Conservation (phyloP, 2,888 invertebrate species). For the Heliconius aoede region DNA sequence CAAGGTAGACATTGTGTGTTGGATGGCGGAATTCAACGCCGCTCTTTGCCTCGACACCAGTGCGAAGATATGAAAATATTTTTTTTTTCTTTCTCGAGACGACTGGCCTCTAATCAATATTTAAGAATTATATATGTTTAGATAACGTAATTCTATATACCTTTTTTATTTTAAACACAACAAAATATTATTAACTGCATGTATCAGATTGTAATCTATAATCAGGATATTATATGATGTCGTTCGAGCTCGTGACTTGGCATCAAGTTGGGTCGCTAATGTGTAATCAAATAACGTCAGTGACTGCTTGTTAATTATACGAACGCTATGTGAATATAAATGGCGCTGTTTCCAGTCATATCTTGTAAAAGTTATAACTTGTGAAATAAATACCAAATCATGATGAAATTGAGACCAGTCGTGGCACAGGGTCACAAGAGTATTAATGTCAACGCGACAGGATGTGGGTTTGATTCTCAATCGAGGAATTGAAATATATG, state of each 20-base stretch:
- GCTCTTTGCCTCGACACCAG: no score
- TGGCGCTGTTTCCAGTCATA: conserved; percentile 63
- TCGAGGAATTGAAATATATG: no score
- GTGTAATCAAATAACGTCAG: conserved; percentile 74
- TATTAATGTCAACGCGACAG: no score
- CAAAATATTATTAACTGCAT: conserved; percentile 17
- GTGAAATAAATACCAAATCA: background rate
- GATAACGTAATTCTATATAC: background rate
- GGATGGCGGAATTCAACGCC: no score
- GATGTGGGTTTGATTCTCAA: no score
- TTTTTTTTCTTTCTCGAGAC: no score
- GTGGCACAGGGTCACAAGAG: no score
- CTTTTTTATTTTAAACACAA: background rate
- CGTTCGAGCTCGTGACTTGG: conserved; percentile 73
- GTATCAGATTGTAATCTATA: conserved; percentile 32
- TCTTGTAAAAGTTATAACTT: conserved; percentile 38
- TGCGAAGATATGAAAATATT: no score
- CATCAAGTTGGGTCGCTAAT: conserved; percentile 76
- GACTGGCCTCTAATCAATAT: no score
- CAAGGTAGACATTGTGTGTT: no score
- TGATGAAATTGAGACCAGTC: background rate
- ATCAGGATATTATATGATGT: conserved; percentile 34
- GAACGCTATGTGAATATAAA: conserved; percentile 75
- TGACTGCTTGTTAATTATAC: conserved; percentile 74
- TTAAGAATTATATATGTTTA: no score